Base-by-base conservation (phyloP, 2,797 vertebrate species). In the Micromesistius poutassou region DNA sequence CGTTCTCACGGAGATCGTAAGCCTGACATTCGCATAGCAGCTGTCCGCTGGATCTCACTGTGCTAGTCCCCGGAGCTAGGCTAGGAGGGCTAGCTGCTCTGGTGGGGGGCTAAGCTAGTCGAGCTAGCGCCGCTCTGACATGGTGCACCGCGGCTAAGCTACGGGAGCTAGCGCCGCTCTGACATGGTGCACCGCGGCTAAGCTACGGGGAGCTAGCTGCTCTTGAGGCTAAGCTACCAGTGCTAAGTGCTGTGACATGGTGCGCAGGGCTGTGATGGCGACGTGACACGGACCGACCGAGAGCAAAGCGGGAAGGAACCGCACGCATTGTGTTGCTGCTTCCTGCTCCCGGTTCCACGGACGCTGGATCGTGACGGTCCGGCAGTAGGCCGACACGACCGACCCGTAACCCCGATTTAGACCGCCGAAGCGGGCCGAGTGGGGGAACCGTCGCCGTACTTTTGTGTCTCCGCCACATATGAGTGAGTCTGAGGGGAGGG, bases 191-290 rank as follows among this genome's bases (percentile, higher is more conserved):
- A 2, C 30, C 19, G 28, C 14, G 30, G 55, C 55, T 62, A 62
- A 62, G 55, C 55, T 62, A 62, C 1, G 1, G 9, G 9, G n/a
- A 19, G 22, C 55, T 62, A 62, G 55, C 55, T n/a, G 22, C 55
- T 62, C 5, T 25, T 25, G 22, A 4, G 62, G 62, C 25, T 68
- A 28, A 28, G 62, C 62, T 68, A 68, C 7, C 4, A 1, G 62
- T 8, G 22, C 55, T 62, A 62, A 22, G 22, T 8, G 55, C 62
- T 50, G 74, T 92, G 93, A 92, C 91, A 92, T 90, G 91, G 93
- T 68, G 62, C 91, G 89, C 78, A 72, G 89, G 95, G 95, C 94
- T 93, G 95, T 95, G 95, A 96, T 96, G 96, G 96, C 96, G 96
- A 95, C 96, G 94, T 96, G 95, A 97, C 94, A 94, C 93, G 91